Evolutionary conservation across 2,113 vertebrate genomes (phyloP), one percentile per base, ranked within the genome.

Genomic region (Zosterops lateralis): DNA sequence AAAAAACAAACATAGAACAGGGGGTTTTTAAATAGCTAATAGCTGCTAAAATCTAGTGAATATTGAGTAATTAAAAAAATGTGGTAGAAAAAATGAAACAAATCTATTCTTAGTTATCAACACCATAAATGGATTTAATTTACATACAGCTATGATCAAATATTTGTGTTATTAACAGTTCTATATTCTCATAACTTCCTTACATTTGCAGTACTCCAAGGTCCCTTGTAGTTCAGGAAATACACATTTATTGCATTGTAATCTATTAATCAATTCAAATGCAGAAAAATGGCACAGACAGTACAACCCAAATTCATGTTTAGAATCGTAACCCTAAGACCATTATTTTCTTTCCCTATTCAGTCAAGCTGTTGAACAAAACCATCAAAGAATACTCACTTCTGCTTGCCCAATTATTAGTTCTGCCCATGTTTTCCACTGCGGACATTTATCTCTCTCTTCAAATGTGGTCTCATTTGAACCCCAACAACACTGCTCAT

Each of bases 401-500:
- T 99, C 99, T 5, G 99, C 99, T 97, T 99, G 99, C 54, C 99
- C 99, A 94, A 99, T 98, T 95, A 99, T 99, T 72, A 99, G 97
- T 91, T 99, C 99, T 51, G 99, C 99, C 99, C 99, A 99, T n/a
- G 98, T 99, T 96, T 99, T 99, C 99, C 99, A 99, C 97, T 99
- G 98, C 0, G 99, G 99, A 97, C 99, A 99, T 95, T 99, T 99
- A 97, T 99, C 99, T 89, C 99, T 97, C 96, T 99, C 99, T 83
- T 99, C 99, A 88, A 99, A 99, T 1, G 99, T 99, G 58, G 98
- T 98, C 93, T 99, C 98, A 83, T 99, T 99, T 84, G 99, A 99
- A 42, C 98, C 98, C 99, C 99, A 99, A 96, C 99, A 99, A 94
- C 99, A 99, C 96, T 99, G 99, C 87, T 99, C 99, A 28, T 99